Evolutionary conservation across 2,113 vertebrate species (phyloP).

Genomic region (Chaetodon trifascialis): DNA sequence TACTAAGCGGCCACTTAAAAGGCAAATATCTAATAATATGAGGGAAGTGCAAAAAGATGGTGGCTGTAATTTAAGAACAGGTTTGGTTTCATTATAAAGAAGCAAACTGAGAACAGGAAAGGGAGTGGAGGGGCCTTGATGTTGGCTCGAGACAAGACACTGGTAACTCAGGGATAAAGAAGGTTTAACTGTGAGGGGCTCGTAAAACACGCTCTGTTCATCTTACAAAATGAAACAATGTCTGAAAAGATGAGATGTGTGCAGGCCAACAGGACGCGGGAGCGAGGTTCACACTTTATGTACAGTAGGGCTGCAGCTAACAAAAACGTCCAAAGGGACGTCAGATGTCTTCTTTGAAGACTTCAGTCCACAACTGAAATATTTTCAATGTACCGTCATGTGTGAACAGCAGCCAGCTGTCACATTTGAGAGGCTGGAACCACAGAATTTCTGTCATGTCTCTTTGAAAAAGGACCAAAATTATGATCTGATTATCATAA

Average conservation of each 20-base stretch:
- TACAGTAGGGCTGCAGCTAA: too few relatives aligned
- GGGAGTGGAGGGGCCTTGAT: constrained; percentile 37
- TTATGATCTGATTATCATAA: too few relatives aligned
- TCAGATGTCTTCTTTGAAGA: too few relatives aligned
- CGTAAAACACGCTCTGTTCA: background rate
- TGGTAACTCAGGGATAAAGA: background rate
- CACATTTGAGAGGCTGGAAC: too few relatives aligned
- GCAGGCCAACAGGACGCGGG: background rate
- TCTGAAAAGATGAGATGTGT: background rate
- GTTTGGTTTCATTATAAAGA: constrained; percentile 38
- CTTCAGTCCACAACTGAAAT: too few relatives aligned
- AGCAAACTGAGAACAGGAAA: constrained; percentile 2
- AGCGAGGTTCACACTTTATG: too few relatives aligned
- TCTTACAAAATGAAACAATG: background rate
- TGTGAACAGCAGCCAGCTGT: too few relatives aligned
- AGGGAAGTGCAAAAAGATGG: constrained; percentile 53
- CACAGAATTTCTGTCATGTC: too few relatives aligned
- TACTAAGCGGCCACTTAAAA: constrained; percentile 71
- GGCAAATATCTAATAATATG: constrained; percentile 68
- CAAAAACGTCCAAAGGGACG: too few relatives aligned
- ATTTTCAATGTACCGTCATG: too few relatives aligned
- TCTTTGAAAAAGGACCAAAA: too few relatives aligned
- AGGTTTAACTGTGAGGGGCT: background rate
- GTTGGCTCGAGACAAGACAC: background rate
- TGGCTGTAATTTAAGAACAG: constrained; percentile 61